These are phyloP conservation scores for Philhelius pedissequus DNA, from an alignment of 2,888 invertebrate genomes.

Conservation along the genomic window DNA sequence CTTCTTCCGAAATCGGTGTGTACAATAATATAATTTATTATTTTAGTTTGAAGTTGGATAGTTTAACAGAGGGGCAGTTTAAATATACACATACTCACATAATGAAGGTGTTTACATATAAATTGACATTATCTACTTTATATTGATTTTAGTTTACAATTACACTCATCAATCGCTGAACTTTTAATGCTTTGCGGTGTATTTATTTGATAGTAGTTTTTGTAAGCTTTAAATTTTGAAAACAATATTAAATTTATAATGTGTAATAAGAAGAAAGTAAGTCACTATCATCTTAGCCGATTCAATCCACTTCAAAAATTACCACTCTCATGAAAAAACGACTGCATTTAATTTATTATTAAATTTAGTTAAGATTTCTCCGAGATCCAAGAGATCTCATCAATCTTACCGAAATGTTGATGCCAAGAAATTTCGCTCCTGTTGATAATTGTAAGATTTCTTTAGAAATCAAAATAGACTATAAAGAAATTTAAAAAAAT, in stretches of 20 bases:
- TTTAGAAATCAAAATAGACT: too few relatives aligned
- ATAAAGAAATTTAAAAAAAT: too few relatives aligned
- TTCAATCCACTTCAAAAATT: too few relatives aligned
- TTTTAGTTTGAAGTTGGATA: constrained; percentile 24
- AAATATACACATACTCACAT: constrained; percentile 47
- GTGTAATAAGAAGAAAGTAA: too few relatives aligned
- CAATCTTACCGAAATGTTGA: too few relatives aligned
- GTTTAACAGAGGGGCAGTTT: constrained; percentile 37
- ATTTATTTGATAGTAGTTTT: not conserved
- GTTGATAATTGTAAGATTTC: too few relatives aligned
- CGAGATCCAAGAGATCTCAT: too few relatives aligned
- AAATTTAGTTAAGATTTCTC: too few relatives aligned
- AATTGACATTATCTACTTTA: constrained; percentile 65
- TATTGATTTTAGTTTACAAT: constrained; percentile 70
- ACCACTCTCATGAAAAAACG: too few relatives aligned
- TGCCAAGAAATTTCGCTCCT: too few relatives aligned
- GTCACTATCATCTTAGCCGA: too few relatives aligned
- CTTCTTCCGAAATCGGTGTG: constrained; percentile 40
- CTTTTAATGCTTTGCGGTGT: constrained; percentile 8
- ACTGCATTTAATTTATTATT: too few relatives aligned
- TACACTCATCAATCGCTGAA: constrained; percentile 63
- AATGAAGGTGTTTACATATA: constrained; percentile 65
- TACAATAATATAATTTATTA: constrained; percentile 7
- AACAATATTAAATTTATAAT: not conserved
- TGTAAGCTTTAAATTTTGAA: not conserved